A percentile compares a stretch with the other conserved stretches of the same genome.
Evolutionary conservation across 92 coral and sea anemone species (phyloP).

Genomic region (Zoanthus sociatus): DNA sequence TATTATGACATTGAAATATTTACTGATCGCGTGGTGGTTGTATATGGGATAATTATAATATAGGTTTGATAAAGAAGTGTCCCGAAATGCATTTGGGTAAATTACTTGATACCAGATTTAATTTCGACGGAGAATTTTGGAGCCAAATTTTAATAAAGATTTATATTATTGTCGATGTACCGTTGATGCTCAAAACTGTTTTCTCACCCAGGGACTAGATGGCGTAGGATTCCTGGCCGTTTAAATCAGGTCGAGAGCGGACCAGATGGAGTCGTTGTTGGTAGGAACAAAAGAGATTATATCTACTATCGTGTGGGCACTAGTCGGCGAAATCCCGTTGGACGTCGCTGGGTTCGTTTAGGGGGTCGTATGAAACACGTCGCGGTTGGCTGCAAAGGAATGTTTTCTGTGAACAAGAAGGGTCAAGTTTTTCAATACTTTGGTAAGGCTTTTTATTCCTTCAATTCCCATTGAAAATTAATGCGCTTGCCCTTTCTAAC

Average conservation of each 20-base stretch:
- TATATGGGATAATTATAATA: too few species aligned
- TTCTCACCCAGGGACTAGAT: neutral
- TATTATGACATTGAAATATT: too few species aligned
- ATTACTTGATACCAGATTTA: too few species aligned
- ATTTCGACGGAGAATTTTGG: neutral
- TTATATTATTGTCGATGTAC: neutral
- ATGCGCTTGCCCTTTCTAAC: too few species aligned
- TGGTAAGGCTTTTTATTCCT: neutral
- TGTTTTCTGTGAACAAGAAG: neutral
- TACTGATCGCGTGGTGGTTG: too few species aligned
- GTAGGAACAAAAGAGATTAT: neutral
- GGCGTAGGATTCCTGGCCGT: constrained; percentile 13
- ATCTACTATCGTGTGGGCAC: neutral
- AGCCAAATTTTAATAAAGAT: neutral
- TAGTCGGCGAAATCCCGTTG: neutral
- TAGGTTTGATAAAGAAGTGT: too few species aligned
- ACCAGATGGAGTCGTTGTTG: neutral
- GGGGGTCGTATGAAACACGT: constrained; percentile 1
- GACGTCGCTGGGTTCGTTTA: neutral
- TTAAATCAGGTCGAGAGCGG: neutral
- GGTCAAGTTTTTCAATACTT: neutral
- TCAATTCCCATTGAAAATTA: too few species aligned
- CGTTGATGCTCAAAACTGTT: neutral
- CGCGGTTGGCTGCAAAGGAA: neutral
- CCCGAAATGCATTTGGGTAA: too few species aligned